A percentile compares a stretch with the other conserved stretches of the same genome.
phyloP scores from a whole-genome alignment of 2,888 invertebrate genomes.

The Amblyteles armatorius region DNA sequence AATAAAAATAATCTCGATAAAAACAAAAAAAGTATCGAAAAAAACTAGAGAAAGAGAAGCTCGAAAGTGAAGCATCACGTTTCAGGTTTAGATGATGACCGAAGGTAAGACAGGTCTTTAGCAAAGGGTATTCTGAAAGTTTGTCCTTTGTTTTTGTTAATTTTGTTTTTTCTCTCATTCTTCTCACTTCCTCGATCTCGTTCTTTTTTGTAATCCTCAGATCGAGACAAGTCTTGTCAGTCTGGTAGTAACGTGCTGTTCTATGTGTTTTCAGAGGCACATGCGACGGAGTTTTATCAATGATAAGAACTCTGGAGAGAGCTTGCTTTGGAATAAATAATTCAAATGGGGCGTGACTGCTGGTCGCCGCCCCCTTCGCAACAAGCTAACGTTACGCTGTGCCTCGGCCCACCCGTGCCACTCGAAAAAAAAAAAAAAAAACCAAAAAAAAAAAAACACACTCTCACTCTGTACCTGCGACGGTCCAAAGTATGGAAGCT shows the following conservation, averaged over 20 bases:
- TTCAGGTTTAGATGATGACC: conserved; percentile 38
- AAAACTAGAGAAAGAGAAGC: conserved; percentile 18
- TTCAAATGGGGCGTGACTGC: conserved; percentile 82
- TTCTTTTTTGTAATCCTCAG: conserved; percentile 56
- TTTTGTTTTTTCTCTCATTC: conserved; percentile 26
- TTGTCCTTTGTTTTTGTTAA: conserved; percentile 9
- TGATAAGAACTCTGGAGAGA: conserved; percentile 83
- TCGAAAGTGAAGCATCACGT: conserved; percentile 52
- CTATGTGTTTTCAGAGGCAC: conserved; percentile 85
- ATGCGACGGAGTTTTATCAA: conserved; percentile 84
- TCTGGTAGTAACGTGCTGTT: conserved; percentile 85
- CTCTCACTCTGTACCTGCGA: conserved; percentile 84
- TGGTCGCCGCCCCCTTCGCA: conserved; percentile 80
- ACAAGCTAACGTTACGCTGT: conserved; percentile 83
- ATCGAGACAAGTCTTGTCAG: conserved; percentile 81
- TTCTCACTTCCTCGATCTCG: conserved; percentile 52
- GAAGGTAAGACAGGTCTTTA: conserved; percentile 59
- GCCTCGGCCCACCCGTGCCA: conserved; percentile 83
- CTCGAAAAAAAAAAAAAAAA: conserved; percentile 75
- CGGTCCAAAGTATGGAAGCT: conserved; percentile 84
- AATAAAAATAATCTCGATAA: not conserved
- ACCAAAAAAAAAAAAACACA: conserved; percentile 73
- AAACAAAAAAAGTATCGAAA: not conserved
- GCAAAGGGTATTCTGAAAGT: conserved; percentile 51
- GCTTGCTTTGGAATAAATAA: conserved; percentile 83